These are phyloP conservation scores for Xylota sylvarum DNA, from an alignment of 2,888 invertebrate genomes.

Conservation along the genomic window DNA sequence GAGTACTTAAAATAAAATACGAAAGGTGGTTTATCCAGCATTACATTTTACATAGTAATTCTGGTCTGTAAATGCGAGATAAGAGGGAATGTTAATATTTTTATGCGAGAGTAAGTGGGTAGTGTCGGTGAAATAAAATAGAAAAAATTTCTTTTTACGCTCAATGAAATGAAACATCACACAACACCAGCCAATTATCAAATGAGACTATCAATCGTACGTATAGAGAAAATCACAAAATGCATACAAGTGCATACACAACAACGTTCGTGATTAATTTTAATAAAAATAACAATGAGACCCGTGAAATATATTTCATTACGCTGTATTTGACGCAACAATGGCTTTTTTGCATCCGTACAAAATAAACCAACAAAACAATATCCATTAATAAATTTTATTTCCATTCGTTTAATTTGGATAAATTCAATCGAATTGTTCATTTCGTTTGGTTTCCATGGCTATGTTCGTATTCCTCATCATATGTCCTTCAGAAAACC, in stretches of 20 bases:
- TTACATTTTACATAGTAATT: too few species aligned
- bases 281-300: conserved; percentile 17
- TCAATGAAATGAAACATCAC: too few species aligned
- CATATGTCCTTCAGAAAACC: conserved; percentile 31
- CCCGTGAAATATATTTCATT: conserved; percentile 22
- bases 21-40: too few species aligned
- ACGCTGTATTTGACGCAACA: conserved; percentile 18
- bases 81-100: too few species aligned
- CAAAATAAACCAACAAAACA: conserved; percentile 20
- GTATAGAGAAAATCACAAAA: not conserved
- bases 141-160: too few species aligned
- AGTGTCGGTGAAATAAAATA: too few species aligned
- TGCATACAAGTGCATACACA: not conserved
- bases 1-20: too few species aligned
- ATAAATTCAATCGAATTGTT: conserved; percentile 45
- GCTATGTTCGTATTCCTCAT: conserved; percentile 10
- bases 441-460: conserved; percentile 47
- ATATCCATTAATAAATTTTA: conserved; percentile 31
- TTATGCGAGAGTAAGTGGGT: too few species aligned
- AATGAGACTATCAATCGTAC: not conserved
- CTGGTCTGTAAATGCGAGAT: too few species aligned
- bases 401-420: conserved; percentile 51
- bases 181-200: not conserved
- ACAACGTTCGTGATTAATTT: not conserved
- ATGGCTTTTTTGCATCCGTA: not conserved